Evolutionary conservation across 2,888 invertebrate genomes (phyloP), one percentile per base, ranked within the genome.

Genomic region (Caenorhabditis sp.): DNA sequence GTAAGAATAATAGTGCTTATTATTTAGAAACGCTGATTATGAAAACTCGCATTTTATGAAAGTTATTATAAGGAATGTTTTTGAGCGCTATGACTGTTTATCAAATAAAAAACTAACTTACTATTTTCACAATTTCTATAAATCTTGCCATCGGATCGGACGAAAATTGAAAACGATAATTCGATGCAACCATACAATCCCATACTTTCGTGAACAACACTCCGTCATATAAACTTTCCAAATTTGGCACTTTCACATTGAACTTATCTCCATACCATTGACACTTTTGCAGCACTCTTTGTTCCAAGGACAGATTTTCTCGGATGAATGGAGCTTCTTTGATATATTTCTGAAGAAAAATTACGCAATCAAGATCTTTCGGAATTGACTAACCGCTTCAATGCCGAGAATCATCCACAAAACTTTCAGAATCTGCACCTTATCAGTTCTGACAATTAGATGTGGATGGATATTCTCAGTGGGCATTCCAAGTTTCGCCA

Each of bases 341-440:
- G 5, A 23, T 53, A 3, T 52, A 50, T n/a, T 5, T 2, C 10
- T 57, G 17, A 1, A 38, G 17, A 50, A n/a, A 10, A 10, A 50
- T 50, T 50, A 4, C 17, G 20, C 5, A 5, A 50, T 50, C 20
- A 50, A 10, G 5, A 5, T 50, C 17, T 10, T 10, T 10, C 10
- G 4, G 4, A 4, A 50, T 10, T 10, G 5, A 53, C 23, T 23
- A 3, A 63, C 73, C 58, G 72, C 75, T 8, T 63, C 63, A 43
- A 78, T 72, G 5, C 76, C 76, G 10, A 78, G 52, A 21, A 78
- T 60, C 3, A 61, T 50, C 78, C 78, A 78, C 14, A 78, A 50
- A 27, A 76, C 23, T 8, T 66, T 36, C 10, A 78, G 53, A 36
- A 78, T 73, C 10, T 57, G 57, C 1, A 65, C 70, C 25, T 73